phyloP scores from a whole-genome alignment of 2,888 invertebrate genomes.

The Drosophila picticornis region DNA sequence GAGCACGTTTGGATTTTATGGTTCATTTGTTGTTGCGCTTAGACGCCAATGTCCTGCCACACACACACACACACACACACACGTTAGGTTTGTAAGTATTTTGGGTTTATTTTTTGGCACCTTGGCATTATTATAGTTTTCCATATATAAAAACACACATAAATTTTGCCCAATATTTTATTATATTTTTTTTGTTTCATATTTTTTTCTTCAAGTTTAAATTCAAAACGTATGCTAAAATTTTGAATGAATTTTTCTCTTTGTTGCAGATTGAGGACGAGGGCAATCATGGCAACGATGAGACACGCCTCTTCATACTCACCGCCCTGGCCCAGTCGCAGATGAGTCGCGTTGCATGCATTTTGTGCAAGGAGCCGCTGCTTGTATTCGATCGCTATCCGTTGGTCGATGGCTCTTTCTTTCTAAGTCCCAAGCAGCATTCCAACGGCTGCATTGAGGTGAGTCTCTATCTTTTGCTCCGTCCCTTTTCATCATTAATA shows the following conservation, averaged over 20 bases:
- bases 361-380: constrained; percentile 94
- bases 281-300: constrained; percentile 99
- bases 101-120: constrained; percentile 55
- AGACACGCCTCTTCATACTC: constrained; percentile 97
- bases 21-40: constrained; percentile 63
- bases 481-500: constrained; percentile 64
- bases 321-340: constrained; percentile 97
- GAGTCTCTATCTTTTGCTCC: constrained; percentile 75
- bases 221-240: constrained; percentile 24
- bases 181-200: constrained; percentile 19
- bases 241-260: constrained; percentile 54
- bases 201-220: constrained; percentile 10
- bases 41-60: constrained; percentile 51
- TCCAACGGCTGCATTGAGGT: constrained; percentile 95
- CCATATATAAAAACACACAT: constrained; percentile 22
- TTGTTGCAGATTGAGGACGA: constrained; percentile 97
- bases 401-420: constrained; percentile 98
- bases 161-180: constrained; percentile 39
- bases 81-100: constrained; percentile 33
- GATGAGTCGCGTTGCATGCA: constrained; percentile 93
- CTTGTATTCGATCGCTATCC: constrained; percentile 99
- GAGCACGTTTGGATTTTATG: constrained; percentile 77
- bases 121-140: constrained; percentile 52
- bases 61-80: constrained; percentile 6
- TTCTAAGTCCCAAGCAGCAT: constrained; percentile 97